Percentiles rank a stretch among this genome's conserved stretches.
These are phyloP conservation scores for Sminthurides aquaticus DNA, from an alignment of 2,888 invertebrate genomes.

Conservation along the genomic window DNA sequence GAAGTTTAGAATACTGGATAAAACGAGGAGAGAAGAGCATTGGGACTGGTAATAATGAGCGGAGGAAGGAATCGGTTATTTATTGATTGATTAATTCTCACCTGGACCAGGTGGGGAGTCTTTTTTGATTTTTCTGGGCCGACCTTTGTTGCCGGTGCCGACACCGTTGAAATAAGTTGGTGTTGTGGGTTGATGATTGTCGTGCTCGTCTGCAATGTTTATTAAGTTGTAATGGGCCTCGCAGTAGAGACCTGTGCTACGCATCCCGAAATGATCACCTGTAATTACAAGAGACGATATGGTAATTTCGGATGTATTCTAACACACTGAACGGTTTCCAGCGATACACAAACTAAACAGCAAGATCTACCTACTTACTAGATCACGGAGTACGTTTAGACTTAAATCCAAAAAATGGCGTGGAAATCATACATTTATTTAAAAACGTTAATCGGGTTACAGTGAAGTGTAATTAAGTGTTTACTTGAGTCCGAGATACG, in stretches of 20 bases:
- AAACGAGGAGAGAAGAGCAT: too few species aligned
- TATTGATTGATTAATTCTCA: background rate
- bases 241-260: slow-evolving; percentile 65
- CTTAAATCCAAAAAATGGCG: too few species aligned
- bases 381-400: too few species aligned
- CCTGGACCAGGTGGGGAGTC: slow-evolving; percentile 22
- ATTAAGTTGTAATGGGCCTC: slow-evolving; percentile 63
- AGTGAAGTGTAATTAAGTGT: too few species aligned
- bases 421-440: too few species aligned
- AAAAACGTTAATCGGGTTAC: too few species aligned
- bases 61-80: background rate
- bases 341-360: too few species aligned
- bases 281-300: slow-evolving; percentile 13
- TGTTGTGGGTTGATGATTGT: slow-evolving; percentile 7
- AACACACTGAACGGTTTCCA: too few species aligned
- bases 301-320: background rate
- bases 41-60: too few species aligned
- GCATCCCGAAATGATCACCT: slow-evolving; percentile 85
- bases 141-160: slow-evolving; percentile 70
- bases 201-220: slow-evolving; percentile 27
- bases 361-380: too few species aligned
- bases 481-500: too few species aligned
- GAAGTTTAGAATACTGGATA: too few species aligned
- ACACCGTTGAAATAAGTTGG: slow-evolving; percentile 55
- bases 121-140: slow-evolving; percentile 68